phyloP scores from a whole-genome alignment of 2,888 invertebrate genomes.

The Athetis lepigone region DNA sequence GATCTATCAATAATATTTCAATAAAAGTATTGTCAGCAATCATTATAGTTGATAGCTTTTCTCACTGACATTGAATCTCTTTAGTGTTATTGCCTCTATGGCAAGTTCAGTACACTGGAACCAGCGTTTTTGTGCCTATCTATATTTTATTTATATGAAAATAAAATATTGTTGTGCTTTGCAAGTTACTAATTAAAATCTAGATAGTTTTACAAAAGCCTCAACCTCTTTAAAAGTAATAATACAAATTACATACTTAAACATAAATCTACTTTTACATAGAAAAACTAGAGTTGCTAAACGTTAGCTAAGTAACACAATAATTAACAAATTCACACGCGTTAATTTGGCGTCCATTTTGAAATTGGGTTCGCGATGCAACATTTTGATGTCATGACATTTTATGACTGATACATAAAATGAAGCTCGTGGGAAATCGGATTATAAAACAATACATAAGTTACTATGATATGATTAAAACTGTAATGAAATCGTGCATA shows the following conservation, averaged over 20 bases:
- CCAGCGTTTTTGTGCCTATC: too few species aligned
- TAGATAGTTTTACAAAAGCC: constrained; percentile 7
- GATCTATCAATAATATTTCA: neutral
- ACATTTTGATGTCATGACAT: constrained; percentile 49
- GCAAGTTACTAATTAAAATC: too few species aligned
- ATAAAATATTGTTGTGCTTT: too few species aligned
- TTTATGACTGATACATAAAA: constrained; percentile 46
- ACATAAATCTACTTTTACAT: constrained; percentile 21
- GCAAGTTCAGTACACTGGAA: too few species aligned
- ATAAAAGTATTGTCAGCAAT: too few species aligned
- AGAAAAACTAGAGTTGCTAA: constrained; percentile 28
- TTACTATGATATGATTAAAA: constrained; percentile 38
- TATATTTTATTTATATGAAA: too few species aligned
- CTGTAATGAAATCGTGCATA: constrained; percentile 55
- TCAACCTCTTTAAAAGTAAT: neutral
- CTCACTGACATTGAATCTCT: too few species aligned
- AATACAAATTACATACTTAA: neutral
- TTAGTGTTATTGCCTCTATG: neutral
- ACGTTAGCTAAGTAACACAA: constrained; percentile 43
- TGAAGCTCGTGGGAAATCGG: constrained; percentile 58
- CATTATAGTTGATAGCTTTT: neutral
- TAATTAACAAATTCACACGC: constrained; percentile 58
- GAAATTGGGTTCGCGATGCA: constrained; percentile 55
- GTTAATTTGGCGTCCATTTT: constrained; percentile 47
- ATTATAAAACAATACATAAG: constrained; percentile 48